Base-by-base conservation (phyloP, 37 sponge, comb jelly and placozoan species). In the Crambe crambe region DNA sequence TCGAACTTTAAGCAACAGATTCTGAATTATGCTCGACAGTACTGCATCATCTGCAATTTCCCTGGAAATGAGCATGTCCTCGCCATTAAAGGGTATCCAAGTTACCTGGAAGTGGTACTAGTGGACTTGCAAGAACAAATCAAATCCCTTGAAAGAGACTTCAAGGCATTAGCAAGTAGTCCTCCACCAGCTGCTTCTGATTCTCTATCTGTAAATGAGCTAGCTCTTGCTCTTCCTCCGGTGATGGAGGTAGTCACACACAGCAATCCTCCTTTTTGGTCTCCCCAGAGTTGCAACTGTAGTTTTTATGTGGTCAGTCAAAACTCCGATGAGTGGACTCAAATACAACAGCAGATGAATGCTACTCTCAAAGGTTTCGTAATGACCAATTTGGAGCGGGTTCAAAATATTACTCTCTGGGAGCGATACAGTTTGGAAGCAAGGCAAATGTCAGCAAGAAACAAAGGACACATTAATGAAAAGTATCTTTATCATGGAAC, bases 361-460 rank as follows among this genome's bases (percentile, higher is more conserved):
- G 40, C 51, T 12, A 90, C 77, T 22, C 35, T 90, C n/a, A 72
- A 86, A 58, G 26, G 1, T 47, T 65, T 62, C 1, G 1, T 58
- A 27, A 66, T 90, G 20, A 20, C 36, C 17, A 67, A 68, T n/a
- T 32, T 92, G 1, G 78, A 89, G 56, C 81, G 94, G 15, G 82
- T 93, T 26, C 94, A 93, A 79, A 93, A 89, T 66, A 17, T 29
- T 12, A 70, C 56, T 65, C 76, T 93, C 21, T 89, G 90, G 89
- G 58, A 69, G 22, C 77, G 70, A 34, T 93, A 86, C 64, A 32
- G 41, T 15, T 73, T 90, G 8, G 71, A 76, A 32, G 75, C 70
- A 32, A 41, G 71, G 30, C 78, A 51, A 12, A 89, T 93, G 74
- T 20, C 47, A 36, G 30, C 74, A 61, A 85, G 81, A 61, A 93